Evolutionary conservation across 2,113 vertebrate genomes (phyloP), one percentile per base, ranked within the genome.

Genomic region (Microtus richardsoni): DNA sequence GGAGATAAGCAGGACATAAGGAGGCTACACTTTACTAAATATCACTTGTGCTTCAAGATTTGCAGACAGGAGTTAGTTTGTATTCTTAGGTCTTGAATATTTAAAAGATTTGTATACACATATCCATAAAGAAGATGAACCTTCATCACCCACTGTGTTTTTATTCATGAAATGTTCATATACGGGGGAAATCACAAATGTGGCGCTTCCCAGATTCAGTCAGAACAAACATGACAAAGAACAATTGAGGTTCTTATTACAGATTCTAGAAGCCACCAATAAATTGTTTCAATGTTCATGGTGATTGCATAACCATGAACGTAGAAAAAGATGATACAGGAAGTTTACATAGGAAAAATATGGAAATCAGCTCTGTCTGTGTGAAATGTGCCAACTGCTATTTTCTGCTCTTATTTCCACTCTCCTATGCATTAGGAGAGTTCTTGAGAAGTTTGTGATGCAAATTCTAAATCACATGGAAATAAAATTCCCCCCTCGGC

Each of bases 141-240:
- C 14, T 70, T 88, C 8, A 30, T 54, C 14, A 75, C 44, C 28
- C 4, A 64, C 22, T 71, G 54, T 47, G 62, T 39, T 88, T 88
- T 62, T 64, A 93, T 28, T 95, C 30, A 85, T 89, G 36, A 96
- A 85, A n/a, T n/a, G 78, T 54, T 83, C 64, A 41, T n/a, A 11
- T 58, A 89, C 41, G 6, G 4, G 5, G 10, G 5, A 41, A 75
- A 44, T 62, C 17, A 75, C 89, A 91, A 91, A 88, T 68, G 19
- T 68, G 9, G 8, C 3, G n/a, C 39, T 88, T 87, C 49, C 39
- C 49, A 82, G 19, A 68, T 41, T 86, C 75, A 91, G 87, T 75
- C 52, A 95, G 91, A 89, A 21, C 68, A 73, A 93, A 93, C 86
- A 19, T 7, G 36, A 71, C 80, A 8, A 73, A 78, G 26, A 93